phyloP scores from a whole-genome alignment of 53 echinoderm and acorn worm genomes.

The Actinopyga echinites region DNA sequence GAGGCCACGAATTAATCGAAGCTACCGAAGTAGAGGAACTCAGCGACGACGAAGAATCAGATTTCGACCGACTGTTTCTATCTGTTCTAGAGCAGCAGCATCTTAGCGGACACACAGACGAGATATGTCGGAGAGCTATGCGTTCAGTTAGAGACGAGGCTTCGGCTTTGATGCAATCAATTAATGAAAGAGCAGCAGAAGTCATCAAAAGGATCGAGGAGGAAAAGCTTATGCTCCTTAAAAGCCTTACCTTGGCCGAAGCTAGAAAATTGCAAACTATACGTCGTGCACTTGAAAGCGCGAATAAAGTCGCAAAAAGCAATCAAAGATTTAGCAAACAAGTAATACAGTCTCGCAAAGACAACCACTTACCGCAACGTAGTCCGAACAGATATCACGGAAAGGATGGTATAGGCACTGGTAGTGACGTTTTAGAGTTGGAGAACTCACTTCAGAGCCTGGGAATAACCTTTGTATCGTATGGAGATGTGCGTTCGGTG shows the following conservation, averaged over 20 bases:
- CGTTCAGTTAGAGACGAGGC: conserved; percentile 15
- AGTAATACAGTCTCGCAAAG: neutral
- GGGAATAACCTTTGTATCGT: conserved; percentile 10
- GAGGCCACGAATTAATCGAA: conserved; percentile 18
- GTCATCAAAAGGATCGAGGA: conserved; percentile 38
- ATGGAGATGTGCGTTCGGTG: conserved; percentile 13
- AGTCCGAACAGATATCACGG: neutral
- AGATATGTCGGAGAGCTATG: conserved; percentile 21
- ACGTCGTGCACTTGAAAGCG: neutral
- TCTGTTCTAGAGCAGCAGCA: conserved; percentile 29
- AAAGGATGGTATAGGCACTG: neutral
- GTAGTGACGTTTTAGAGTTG: neutral
- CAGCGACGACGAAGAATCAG: conserved; percentile 3
- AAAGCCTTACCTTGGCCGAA: conserved; percentile 8
- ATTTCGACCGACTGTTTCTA: neutral
- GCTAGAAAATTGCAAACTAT: conserved; percentile 22
- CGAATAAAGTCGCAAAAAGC: neutral
- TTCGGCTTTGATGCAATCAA: conserved; percentile 7
- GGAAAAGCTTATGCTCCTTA: conserved; percentile 27
- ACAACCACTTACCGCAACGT: neutral
- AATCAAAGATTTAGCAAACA: neutral
- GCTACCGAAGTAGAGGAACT: neutral
- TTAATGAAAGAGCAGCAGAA: conserved; percentile 10
- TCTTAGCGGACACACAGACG: conserved; percentile 20
- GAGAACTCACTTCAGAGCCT: conserved; percentile 9